Base-by-base conservation (phyloP, 2,797 vertebrate species). In the Microchirus variegatus region DNA sequence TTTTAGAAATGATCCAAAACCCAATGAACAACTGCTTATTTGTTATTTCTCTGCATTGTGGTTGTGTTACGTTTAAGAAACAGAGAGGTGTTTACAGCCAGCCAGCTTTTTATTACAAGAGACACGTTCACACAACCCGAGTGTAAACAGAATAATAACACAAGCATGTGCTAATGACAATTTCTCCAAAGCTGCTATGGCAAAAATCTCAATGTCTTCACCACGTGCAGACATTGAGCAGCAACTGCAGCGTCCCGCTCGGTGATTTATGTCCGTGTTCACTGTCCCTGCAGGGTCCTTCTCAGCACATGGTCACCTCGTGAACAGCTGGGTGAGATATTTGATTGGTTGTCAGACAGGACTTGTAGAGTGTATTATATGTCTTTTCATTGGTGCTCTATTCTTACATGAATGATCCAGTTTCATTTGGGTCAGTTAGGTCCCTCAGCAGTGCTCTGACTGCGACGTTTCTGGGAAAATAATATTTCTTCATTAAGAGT, bases 261-360 rank as follows among this genome's bases (percentile, higher is more conserved):
- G 5, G 63, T 88, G 89, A 91, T 91, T 90, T 87, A 92, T 85
- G 73, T 64, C 55, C 49, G 19, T 31, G 47, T 63, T 64, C 62
- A 12, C 45, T 17, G 70, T 76, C 81, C 74, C 63, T 49, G 44
- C 70, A 59, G 74, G 70, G 55, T 80, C 68, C 75, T 71, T 67
- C 57, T 71, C 66, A 61, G 77, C 86, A 90, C 81, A 84, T 85
- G 87, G 75, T 86, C 81, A 76, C 73, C 77, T 80, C 68, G 22
- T 60, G 74, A 87, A 90, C 91, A 92, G 90, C 90, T 91, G 91
- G 85, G 64, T 22, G 47, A 71, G 74, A 78, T 60, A 80, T 85
- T 72, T 88, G 86, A 91, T 81, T 86, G 81, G 83, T 61, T 77
- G 78, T 86, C 76, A 70, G 66, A 59, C 62, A 53, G 53, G 70